phyloP scores from a whole-genome alignment of 2,113 vertebrate genomes.

The Tetrao urogallus region DNA sequence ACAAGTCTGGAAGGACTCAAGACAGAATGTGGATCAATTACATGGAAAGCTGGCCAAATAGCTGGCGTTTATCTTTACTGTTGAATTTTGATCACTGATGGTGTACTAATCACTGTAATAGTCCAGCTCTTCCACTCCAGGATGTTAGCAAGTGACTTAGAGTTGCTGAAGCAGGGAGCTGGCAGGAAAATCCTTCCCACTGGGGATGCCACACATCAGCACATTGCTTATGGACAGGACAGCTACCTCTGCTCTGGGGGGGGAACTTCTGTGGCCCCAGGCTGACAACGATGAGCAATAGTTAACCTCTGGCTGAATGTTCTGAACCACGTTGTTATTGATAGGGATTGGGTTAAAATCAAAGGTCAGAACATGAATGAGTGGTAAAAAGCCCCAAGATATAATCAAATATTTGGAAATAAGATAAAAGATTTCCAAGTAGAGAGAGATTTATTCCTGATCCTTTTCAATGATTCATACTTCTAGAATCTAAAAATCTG shows the following conservation, averaged over 20 bases:
- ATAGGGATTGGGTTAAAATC: neutral
- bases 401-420: neutral
- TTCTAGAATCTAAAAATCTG: no score
- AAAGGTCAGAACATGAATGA: neutral
- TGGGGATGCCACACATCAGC: accelerated
- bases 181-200: neutral
- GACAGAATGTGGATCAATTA: neutral
- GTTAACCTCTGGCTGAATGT: neutral
- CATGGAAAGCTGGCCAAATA: neutral
- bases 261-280: no score
- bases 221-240: accelerated
- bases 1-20: neutral
- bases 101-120: neutral
- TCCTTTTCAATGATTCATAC: neutral
- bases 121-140: neutral
- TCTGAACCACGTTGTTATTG: neutral
- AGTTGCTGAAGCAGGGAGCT: neutral
- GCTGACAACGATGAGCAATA: neutral
- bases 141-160: neutral
- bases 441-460: neutral
- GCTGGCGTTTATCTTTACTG: neutral
- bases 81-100: neutral
- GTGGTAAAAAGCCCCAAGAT: neutral
- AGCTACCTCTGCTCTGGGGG: neutral
- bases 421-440: neutral